Base-by-base conservation (phyloP, 2,797 vertebrate species). In the Pteropus rufus region DNA sequence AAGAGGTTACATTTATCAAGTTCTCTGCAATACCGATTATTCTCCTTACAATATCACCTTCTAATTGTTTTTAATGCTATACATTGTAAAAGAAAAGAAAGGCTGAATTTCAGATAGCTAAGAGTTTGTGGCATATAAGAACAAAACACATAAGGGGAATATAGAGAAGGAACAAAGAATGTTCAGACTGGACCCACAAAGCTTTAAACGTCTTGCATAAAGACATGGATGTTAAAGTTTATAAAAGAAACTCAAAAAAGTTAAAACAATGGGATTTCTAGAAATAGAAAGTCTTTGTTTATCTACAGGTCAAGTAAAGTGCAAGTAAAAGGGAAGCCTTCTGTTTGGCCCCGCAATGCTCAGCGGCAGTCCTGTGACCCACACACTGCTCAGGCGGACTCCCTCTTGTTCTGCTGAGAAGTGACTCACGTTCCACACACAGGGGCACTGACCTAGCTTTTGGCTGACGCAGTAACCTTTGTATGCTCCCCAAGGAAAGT, bases 281-380 rank as follows among this genome's bases (percentile, higher is more conserved):
- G 95, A 98, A 98, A 98, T 96, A 98, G 96, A 98, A 97, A 95
- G 96, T 95, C 97, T 97, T 96, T 98, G 97, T 98, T 98, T 96
- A 98, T 60, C 58, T 72, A 75, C 58, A 97, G 97, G 97, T 97
- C 97, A 98, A 91, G 81, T 49, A 93, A 97, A 98, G 98, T 83
- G 88, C 98, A 98, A 91, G 79, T 36, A 87, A 96, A 93, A 97
- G 96, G 79, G 75, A 94, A 88, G 82, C 96, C 96, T 94, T 97
- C 94, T 97, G 94, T 81, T 89, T 64, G 65, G 70, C 26, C 60
- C 65, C 26, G 81, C 73, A 70, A 1, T 11, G 67, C 91, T 97
- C 86, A 75, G 91, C 5, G 1, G 87, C 62, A 21, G 93, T 21
- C 39, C 83, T 89, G 69, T 87, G 88, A 91, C 90, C 81, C 73